Base-by-base conservation (phyloP, 2,113 vertebrate species). In the Fulica atra region DNA sequence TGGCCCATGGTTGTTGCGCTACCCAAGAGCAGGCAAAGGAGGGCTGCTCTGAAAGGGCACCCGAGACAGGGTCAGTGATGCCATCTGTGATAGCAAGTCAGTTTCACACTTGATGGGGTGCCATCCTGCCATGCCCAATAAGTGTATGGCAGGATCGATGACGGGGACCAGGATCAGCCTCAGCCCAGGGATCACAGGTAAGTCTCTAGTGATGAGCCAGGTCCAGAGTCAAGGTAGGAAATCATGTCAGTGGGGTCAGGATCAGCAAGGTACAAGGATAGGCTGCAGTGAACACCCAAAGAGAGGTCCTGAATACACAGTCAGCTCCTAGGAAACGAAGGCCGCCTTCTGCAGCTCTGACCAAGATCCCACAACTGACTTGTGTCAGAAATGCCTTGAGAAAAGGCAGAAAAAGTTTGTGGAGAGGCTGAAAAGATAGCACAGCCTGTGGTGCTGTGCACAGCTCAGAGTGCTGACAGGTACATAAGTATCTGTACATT, bases 371-470 rank as follows among this genome's bases (percentile, higher is more conserved):
- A 6, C 24, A 68, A 20, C 10, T 19, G 6, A 9, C 4, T 10
- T 0, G 0, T 35, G 6, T 54, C 42, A 51, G 53, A 77, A 13
- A 76, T 24, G 21, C 14, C 6, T 18, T 0, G 1, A 63, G n/a
- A 38, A 77, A 86, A 81, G 29, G 4, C 20, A 80, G 25, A 6
- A 28, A 50, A 59, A 82, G 26, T 9, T 25, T 16, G 13, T 35
- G 51, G 54, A 56, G 20, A 61, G 7, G 11, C 10, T 28, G 50
- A 50, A 44, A n/a, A 56, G 10, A 19, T 38, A 26, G 18, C 16
- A 57, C 18, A 81, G 7, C 7, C 20, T 42, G 44, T 42, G 36
- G 2, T 56, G 25, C 2, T 46, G 18, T 46, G 44, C 44, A 46
- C 44, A 46, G 3, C 16, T 66, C 25, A 54, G 21, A 11, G 16